These are phyloP conservation scores for Colaptes auratus DNA, from an alignment of 2,113 vertebrate genomes.

Conservation along the genomic window DNA sequence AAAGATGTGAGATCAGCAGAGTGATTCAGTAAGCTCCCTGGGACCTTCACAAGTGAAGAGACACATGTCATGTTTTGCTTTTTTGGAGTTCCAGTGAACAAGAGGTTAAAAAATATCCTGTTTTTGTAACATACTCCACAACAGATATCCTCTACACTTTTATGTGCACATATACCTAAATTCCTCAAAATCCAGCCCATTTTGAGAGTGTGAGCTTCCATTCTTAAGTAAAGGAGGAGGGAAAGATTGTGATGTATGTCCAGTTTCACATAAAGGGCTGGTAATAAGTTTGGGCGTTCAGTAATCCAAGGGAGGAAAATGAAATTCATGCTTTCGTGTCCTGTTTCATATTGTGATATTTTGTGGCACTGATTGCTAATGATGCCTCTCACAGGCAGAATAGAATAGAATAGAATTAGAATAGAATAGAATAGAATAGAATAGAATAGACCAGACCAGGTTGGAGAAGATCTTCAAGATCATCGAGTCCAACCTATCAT, in stretches of 20 bases:
- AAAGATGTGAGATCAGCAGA: constrained; percentile 1
- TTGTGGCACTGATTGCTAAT: not conserved
- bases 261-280: not conserved
- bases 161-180: not conserved
- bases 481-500: too few species aligned
- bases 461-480: too few species aligned
- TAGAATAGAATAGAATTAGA: too few species aligned
- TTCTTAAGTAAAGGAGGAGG: not conserved
- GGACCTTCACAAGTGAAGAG: not conserved
- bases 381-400: not conserved
- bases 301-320: not conserved
- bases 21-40: not conserved
- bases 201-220: not conserved
- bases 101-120: not conserved
- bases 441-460: too few species aligned
- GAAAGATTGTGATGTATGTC: not conserved
- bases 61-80: not conserved
- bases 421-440: too few species aligned
- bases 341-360: not conserved
- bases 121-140: not conserved
- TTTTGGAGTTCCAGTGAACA: not conserved
- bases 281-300: not conserved
- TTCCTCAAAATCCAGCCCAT: not conserved
- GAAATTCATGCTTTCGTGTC: not conserved
- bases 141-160: not conserved